These are phyloP conservation scores for Octonoba sinensis DNA, from an alignment of 2,888 invertebrate genomes.

Conservation along the genomic window DNA sequence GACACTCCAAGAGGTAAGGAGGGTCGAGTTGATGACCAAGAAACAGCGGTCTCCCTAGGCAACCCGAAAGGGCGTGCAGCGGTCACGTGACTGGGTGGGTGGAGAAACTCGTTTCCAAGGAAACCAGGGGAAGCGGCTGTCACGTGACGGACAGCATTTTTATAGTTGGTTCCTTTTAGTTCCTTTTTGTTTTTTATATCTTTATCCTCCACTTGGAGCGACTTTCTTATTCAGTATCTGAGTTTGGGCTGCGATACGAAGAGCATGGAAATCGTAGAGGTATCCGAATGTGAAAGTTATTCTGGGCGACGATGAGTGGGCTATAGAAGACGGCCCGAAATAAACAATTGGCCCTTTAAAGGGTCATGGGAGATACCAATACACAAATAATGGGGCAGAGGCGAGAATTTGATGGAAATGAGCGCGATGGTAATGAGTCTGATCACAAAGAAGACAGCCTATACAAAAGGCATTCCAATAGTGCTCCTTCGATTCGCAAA, in stretches of 20 bases:
- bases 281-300: too few species aligned
- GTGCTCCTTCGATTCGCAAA: constrained; percentile 23
- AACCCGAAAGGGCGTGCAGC: constrained; percentile 59
- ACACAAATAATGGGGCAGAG: constrained; percentile 48
- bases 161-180: constrained; percentile 17
- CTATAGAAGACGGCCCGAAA: too few species aligned
- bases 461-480: too few species aligned
- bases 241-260: not conserved
- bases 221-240: constrained; percentile 50
- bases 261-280: too few species aligned
- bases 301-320: too few species aligned
- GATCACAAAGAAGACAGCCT: not conserved
- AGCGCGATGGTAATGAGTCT: constrained; percentile 10
- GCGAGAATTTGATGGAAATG: constrained; percentile 39
- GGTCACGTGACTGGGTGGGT: constrained; percentile 58
- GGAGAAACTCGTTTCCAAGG: constrained; percentile 51
- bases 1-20: constrained; percentile 49
- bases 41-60: constrained; percentile 55
- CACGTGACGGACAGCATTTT: constrained; percentile 55
- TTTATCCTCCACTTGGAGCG: constrained; percentile 27
- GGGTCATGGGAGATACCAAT: constrained; percentile 47
- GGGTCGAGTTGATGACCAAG: constrained; percentile 37
- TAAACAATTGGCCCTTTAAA: not conserved
- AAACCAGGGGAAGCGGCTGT: constrained; percentile 53
- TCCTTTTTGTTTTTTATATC: constrained; percentile 29